phyloP scores from a whole-genome alignment of 1,140 invertebrate species.

The Aphaenogaster floridana region DNA sequence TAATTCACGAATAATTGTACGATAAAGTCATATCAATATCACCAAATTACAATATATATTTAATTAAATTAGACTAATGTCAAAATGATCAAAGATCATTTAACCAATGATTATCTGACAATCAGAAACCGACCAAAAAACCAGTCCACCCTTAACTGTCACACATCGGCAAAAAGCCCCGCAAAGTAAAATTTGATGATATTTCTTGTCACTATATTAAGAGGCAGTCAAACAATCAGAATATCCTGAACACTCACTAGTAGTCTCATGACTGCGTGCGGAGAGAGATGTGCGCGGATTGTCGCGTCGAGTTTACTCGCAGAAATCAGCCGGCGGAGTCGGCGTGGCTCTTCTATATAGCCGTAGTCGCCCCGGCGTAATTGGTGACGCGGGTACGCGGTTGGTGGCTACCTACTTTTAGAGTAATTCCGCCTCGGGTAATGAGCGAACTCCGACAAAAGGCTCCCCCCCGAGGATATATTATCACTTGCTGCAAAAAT shows the following conservation, averaged over 20 bases:
- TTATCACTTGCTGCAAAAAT: slow-evolving; percentile 72
- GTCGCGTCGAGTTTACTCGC: slow-evolving; percentile 73
- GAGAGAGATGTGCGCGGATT: slow-evolving; percentile 69
- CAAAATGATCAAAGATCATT: not conserved
- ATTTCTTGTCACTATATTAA: slow-evolving; percentile 12
- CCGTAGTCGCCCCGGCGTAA: slow-evolving; percentile 74
- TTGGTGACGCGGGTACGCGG: slow-evolving; percentile 71
- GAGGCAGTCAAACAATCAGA: not conserved
- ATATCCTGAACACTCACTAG: slow-evolving; percentile 37
- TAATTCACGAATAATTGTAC: not conserved
- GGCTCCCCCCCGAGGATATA: slow-evolving; percentile 65
- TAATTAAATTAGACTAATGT: not conserved
- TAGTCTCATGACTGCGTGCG: slow-evolving; percentile 21
- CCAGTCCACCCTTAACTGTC: not conserved
- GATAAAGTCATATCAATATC: not conserved
- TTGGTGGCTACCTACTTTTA: slow-evolving; percentile 78
- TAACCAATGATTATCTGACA: not conserved
- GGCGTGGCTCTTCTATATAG: slow-evolving; percentile 81
- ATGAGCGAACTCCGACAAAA: slow-evolving; percentile 65
- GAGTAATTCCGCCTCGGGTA: slow-evolving; percentile 79
- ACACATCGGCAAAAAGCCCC: not conserved
- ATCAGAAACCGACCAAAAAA: not conserved
- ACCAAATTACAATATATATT: not conserved
- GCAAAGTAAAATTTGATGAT: not conserved
- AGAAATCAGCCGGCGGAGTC: slow-evolving; percentile 76